Percentiles rank a stretch among this genome's conserved stretches.
Conservation (phyloP, 2,888 invertebrate species). For the Tortricodes alternella region DNA sequence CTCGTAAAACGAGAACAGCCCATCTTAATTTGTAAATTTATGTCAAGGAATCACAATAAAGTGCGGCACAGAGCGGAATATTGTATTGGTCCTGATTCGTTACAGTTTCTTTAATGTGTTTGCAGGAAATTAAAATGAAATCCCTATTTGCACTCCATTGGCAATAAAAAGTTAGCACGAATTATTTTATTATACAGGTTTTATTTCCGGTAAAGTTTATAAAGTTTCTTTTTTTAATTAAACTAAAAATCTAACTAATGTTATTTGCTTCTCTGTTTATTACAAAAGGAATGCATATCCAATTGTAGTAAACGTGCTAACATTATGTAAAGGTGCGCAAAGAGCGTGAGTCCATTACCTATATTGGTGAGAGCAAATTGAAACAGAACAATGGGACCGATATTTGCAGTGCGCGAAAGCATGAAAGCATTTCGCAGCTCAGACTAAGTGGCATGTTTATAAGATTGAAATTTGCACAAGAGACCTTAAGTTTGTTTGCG, state of each 20-base stretch:
- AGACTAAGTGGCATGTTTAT: slow-evolving; percentile 52
- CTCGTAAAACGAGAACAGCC: slow-evolving; percentile 60
- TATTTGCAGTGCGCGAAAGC: slow-evolving; percentile 30
- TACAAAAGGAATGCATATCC: slow-evolving; percentile 5
- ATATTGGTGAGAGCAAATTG: slow-evolving; percentile 29
- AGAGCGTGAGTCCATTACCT: slow-evolving; percentile 27
- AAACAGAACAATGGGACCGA: slow-evolving; percentile 30
- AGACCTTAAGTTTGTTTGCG: slow-evolving; percentile 74
- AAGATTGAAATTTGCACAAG: slow-evolving; percentile 64
- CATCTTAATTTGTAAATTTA: slow-evolving; percentile 63
- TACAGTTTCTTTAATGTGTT: slow-evolving; percentile 62
- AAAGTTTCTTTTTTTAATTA: background rate
- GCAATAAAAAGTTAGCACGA: background rate
- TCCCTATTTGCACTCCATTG: slow-evolving; percentile 28
- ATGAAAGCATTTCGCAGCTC: slow-evolving; percentile 46
- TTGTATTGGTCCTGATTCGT: slow-evolving; percentile 53
- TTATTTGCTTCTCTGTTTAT: background rate
- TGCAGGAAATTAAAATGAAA: slow-evolving; percentile 62
- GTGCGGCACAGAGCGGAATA: slow-evolving; percentile 51
- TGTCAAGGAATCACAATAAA: slow-evolving; percentile 62
- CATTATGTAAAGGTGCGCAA: background rate
- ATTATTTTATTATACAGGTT: background rate
- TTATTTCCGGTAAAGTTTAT: background rate
- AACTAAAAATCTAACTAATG: background rate
- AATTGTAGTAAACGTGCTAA: background rate